Conservation (phyloP, 64 coral and sea anemone genomes). For the Platygyra sinensis region DNA sequence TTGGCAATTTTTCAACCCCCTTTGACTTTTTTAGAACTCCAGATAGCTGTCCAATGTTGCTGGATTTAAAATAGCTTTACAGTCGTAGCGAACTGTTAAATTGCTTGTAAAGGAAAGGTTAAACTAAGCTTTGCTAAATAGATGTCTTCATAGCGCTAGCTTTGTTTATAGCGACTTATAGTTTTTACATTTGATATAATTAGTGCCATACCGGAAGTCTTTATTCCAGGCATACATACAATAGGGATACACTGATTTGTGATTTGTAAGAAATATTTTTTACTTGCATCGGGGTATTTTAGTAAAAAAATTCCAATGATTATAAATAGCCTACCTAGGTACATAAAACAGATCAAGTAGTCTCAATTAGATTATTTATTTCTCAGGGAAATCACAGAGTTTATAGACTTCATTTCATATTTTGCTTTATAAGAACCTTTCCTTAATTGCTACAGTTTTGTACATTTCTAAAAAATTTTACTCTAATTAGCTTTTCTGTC, state of each 20-base stretch:
- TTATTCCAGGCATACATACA: background rate
- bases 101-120: background rate
- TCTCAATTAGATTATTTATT: background rate
- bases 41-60: background rate
- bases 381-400: background rate
- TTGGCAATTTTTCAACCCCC: no score
- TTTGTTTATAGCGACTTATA: background rate
- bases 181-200: background rate
- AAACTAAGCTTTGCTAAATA: background rate
- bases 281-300: slow-evolving; percentile 33
- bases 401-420: slow-evolving; percentile 22
- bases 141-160: background rate
- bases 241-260: slow-evolving; percentile 26
- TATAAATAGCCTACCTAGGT: background rate
- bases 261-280: slow-evolving; percentile 37
- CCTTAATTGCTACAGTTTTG: background rate
- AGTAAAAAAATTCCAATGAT: slow-evolving; percentile 16
- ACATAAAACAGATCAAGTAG: background rate
- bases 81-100: background rate
- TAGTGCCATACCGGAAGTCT: background rate
- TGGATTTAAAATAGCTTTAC: background rate
- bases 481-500: background rate
- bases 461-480: background rate
- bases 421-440: background rate
- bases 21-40: background rate